A percentile compares a stretch with the other conserved stretches of the same genome.
These are phyloP conservation scores for Lethocerus indicus DNA, from an alignment of 1,140 invertebrate species.

Conservation along the genomic window DNA sequence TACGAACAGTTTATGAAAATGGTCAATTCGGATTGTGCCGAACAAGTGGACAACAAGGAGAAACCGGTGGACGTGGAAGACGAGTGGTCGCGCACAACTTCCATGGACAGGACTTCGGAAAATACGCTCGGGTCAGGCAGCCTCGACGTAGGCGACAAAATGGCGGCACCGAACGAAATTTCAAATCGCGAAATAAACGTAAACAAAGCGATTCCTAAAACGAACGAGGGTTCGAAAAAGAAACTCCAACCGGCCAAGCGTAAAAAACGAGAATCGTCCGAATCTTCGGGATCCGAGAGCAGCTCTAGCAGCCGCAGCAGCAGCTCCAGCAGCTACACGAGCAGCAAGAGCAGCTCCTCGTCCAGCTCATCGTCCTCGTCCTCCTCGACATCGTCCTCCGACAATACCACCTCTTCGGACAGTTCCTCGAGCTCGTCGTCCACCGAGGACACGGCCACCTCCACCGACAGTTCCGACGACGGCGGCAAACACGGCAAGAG, in stretches of 20 bases:
- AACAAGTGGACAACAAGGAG: not conserved
- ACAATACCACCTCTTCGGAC: not conserved
- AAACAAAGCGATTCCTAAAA: too few species aligned
- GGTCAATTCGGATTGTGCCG: constrained; percentile 1
- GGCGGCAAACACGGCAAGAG: too few species aligned
- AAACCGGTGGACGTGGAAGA: not conserved
- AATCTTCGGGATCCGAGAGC: constrained; percentile 6
- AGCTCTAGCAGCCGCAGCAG: not conserved
- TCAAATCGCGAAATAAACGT: too few species aligned
- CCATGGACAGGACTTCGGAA: not conserved
- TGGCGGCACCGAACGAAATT: too few species aligned
- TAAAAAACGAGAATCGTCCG: constrained; percentile 4
- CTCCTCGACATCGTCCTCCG: not conserved
- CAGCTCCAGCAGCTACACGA: not conserved
- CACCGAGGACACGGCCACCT: not conserved
- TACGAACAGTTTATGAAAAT: constrained; percentile 13
- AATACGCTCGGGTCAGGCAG: not conserved
- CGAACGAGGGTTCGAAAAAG: not conserved
- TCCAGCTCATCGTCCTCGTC: constrained; percentile 3
- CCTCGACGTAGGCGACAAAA: too few species aligned
- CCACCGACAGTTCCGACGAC: not conserved
- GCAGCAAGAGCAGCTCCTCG: not conserved
- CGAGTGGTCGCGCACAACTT: not conserved
- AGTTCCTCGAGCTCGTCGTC: not conserved
- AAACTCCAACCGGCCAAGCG: not conserved